Evolutionary conservation across 2,113 vertebrate genomes (phyloP).

Genomic region (Numida meleagris): DNA sequence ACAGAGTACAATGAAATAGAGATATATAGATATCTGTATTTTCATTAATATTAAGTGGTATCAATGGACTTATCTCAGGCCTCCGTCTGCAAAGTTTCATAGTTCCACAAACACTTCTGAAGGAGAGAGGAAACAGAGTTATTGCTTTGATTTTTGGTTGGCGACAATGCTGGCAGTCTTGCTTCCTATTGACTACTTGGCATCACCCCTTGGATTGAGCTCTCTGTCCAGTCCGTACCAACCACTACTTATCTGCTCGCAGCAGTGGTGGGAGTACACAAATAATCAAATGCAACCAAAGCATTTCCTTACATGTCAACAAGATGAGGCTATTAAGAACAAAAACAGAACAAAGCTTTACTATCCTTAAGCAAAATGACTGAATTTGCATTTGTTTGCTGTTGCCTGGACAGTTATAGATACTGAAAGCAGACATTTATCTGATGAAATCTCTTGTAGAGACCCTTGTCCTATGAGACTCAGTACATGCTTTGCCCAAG

Average conservation of each 20-base stretch:
- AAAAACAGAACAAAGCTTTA: not conserved
- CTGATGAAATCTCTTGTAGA: not conserved
- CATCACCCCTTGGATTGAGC: not conserved
- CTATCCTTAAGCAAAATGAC: not conserved
- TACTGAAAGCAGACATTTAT: not conserved
- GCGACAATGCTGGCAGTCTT: not conserved
- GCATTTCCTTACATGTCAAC: not conserved
- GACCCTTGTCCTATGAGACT: not conserved
- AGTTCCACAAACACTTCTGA: not conserved
- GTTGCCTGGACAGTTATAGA: not conserved
- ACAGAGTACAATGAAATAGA: not conserved
- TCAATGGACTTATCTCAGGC: not conserved
- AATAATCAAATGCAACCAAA: not conserved
- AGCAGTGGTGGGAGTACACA: not conserved
- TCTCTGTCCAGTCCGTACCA: not conserved
- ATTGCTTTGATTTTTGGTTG: not conserved
- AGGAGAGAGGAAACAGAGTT: not conserved
- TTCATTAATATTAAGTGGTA: not conserved
- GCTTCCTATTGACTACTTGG: not conserved
- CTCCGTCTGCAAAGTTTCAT: rapidly evolving
- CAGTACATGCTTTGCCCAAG: not conserved
- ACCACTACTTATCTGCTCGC: not conserved
- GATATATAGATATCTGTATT: not conserved
- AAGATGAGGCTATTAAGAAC: not conserved
- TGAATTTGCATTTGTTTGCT: not conserved